Evolutionary conservation across 2,113 vertebrate genomes (phyloP), one percentile per base, ranked within the genome.

Genomic region (Noturus placidus): DNA sequence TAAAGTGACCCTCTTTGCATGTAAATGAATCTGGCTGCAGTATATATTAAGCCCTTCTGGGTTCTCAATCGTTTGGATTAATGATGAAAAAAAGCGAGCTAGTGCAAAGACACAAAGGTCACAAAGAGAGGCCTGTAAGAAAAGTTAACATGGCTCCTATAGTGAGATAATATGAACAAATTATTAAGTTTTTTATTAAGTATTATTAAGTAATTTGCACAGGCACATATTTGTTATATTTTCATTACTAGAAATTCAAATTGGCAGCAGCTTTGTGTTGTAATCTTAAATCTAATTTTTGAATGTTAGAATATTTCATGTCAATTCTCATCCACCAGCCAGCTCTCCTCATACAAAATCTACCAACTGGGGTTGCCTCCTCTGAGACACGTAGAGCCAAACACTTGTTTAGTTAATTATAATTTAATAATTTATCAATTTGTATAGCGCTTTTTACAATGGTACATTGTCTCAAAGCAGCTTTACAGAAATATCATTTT

Each of bases 11-110:
- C 69, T 76, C 76, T 87, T 56, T 87, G 87, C 89, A 88, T 90
- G 76, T 63, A 85, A 88, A 90, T 88, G 56, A 77, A 54, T 82
- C 46, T 81, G 81, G 65, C 42, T 74, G 78, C 77, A 56, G 20
- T 33, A 35, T 72, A 82, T 30, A 65, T 30, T 14, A 54, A 85
- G 65, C 14, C 50, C 79, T 54, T 50, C 67, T 82, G 33, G n/a
- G 50, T 27, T 65, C 19, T 70, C 35, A 54, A 50, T 46, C 38
- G 65, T 72, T 87, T 46, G 50, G 63, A 27, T 46, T 83, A 57
- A 56, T 33, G 22, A 74, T 72, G 77, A 80, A 80, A 81, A 22
- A 17, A 56, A 69, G 7, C 4, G 20, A 35, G 20, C 61, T n/a
- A 50, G 22, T 50, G 19, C 20, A 67, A 81, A 38, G 77, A 10